Evolutionary conservation across 2,113 vertebrate genomes (phyloP).

Genomic region (Petaurus breviceps): DNA sequence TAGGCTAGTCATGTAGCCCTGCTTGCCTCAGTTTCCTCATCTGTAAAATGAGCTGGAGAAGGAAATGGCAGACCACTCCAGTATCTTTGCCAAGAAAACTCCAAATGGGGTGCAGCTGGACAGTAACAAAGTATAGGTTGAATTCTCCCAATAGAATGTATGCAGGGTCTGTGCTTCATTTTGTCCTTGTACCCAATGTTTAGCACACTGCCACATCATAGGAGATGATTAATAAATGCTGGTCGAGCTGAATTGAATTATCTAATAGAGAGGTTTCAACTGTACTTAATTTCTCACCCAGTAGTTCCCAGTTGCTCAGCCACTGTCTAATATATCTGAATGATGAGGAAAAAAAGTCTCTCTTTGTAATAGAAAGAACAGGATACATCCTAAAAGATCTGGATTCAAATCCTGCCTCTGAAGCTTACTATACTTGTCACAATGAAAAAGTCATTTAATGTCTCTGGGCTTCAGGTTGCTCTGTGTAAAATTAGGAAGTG

Average conservation of each 20-base stretch:
- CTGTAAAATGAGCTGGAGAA: neutral
- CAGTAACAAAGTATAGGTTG: neutral
- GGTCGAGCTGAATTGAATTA: neutral
- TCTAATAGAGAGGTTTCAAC: neutral
- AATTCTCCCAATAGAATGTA: neutral
- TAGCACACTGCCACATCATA: neutral
- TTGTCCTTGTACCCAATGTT: neutral
- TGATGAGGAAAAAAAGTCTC: constrained; percentile 27
- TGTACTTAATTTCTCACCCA: constrained; percentile 19
- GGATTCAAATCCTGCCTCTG: neutral
- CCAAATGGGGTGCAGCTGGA: too few relatives aligned
- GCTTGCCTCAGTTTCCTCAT: neutral
- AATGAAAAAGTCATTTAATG: neutral
- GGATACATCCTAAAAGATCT: neutral
- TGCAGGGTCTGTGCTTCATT: neutral
- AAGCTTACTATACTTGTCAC: neutral
- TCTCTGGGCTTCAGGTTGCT: neutral
- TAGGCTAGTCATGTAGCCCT: neutral
- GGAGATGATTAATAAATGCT: neutral
- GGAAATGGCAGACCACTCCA: too few relatives aligned
- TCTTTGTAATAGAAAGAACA: neutral
- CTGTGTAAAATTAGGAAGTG: neutral
- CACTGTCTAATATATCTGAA: constrained; percentile 17
- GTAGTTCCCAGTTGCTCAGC: neutral
- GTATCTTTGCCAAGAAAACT: neutral